These are phyloP conservation scores for Gonioctena quinquepunctata DNA, from an alignment of 1,140 invertebrate species.

Conservation along the genomic window DNA sequence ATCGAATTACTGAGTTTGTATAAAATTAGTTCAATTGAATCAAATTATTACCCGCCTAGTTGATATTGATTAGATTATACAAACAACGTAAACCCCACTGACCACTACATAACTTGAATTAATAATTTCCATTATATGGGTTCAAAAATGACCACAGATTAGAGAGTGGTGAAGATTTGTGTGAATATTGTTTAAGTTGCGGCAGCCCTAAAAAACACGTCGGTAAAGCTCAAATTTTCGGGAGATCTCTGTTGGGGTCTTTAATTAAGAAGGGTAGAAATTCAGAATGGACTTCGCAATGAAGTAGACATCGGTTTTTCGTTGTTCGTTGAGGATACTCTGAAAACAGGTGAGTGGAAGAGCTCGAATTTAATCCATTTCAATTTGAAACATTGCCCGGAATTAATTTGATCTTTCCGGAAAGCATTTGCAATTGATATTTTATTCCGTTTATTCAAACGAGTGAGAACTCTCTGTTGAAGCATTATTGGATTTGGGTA, in stretches of 20 bases:
- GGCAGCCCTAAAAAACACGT: conserved; percentile 2
- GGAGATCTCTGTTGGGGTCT: conserved; percentile 24
- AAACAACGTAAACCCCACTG: neutral
- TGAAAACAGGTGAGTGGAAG: neutral
- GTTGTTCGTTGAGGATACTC: neutral
- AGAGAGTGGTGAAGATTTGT: conserved; percentile 1
- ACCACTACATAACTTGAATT: neutral
- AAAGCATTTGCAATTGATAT: neutral
- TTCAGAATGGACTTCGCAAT: conserved; percentile 49
- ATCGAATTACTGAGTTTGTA: no score
- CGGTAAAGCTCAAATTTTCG: conserved; percentile 4
- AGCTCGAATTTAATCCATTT: neutral
- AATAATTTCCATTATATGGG: neutral
- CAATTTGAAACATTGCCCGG: conserved; percentile 3
- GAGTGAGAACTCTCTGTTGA: neutral
- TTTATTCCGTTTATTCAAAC: neutral
- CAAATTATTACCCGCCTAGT: neutral
- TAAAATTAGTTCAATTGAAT: neutral
- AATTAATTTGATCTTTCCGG: conserved; percentile 4
- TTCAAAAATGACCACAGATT: conserved; percentile 4
- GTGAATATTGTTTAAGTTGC: conserved; percentile 2
- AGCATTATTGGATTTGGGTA: neutral
- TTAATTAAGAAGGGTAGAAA: conserved; percentile 53
- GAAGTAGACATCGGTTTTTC: conserved; percentile 30
- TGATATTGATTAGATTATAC: neutral